Base-by-base conservation (phyloP, 2,113 vertebrate species). In the Riparia riparia region DNA sequence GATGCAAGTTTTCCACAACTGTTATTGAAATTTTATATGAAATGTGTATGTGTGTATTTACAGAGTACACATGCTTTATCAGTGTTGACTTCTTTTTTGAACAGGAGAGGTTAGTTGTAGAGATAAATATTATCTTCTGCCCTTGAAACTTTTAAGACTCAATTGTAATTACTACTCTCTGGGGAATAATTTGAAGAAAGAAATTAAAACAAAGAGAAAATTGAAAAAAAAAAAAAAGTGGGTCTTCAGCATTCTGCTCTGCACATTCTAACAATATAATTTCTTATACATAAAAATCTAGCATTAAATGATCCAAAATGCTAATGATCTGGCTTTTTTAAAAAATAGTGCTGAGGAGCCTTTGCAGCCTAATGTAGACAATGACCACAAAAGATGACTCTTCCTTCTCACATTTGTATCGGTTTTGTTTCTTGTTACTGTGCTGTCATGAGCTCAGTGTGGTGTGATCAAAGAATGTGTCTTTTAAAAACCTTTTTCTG, bases 401-500 rank as follows among this genome's bases (percentile, higher is more conserved):
- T 32, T 53, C 39, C 95, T 90, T 32, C 32, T 89, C 14, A 32
- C 64, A 15, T 2, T 28, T 56, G 20, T 66, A 22, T 54, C 64
- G 58, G 26, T 94, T 91, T 90, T 94, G 41, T 84, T 93, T 87
- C 87, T 83, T 1, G 0, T 19, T 24, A 85, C 32, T 14, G 37
- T 54, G 18, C 61, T 74, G 42, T 94, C n/a, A 39, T 3, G 57
- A 69, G 10, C n/a, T 22, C 22, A 32, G 12, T 26, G 13, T 85
- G n/a, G 39, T 34, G 66, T 61, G 71, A 54, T 70, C 29, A 71
- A 89, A 74, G 41, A 22, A 6, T 0, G 1, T 73, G 61, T 42
- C 28, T 45, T 89, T 83, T 65, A 49, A 49, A 89, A 87, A 54
- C 66, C 45, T 84, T 87, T 95, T 97, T 95, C 61, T 94, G 95